These are phyloP conservation scores for Strix occidentalis DNA, from an alignment of 2,797 vertebrate species.

Conservation along the genomic window DNA sequence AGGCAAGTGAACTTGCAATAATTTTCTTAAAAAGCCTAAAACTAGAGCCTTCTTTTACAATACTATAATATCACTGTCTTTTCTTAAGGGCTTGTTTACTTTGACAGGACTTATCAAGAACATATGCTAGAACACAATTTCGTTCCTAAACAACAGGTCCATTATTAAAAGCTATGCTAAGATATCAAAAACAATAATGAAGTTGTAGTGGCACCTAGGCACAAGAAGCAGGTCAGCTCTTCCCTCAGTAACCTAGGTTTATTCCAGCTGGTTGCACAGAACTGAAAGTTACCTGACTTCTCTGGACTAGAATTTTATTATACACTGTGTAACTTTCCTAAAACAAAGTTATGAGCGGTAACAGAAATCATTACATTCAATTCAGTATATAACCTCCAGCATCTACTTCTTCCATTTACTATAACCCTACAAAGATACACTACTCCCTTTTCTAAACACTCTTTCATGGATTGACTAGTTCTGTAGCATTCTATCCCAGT, in stretches of 20 bases:
- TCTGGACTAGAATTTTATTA: neutral
- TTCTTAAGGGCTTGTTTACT: neutral
- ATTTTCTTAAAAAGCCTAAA: neutral
- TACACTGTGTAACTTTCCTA: neutral
- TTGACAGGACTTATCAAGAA: neutral
- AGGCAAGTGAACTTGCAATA: neutral
- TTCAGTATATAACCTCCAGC: neutral
- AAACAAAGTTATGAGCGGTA: neutral
- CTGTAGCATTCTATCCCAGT: neutral
- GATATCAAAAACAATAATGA: neutral
- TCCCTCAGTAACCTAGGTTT: neutral
- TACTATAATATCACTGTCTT: neutral
- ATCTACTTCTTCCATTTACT: neutral
- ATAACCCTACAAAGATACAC: neutral
- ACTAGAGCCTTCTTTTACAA: neutral
- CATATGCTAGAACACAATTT: neutral
- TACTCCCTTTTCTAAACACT: neutral
- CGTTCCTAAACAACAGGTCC: neutral
- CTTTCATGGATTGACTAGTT: neutral
- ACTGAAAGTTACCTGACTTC: neutral
- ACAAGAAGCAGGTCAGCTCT: neutral
- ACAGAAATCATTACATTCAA: conserved; percentile 2
- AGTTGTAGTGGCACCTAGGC: neutral
- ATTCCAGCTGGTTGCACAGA: neutral
- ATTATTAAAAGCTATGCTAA: neutral